Conservation (phyloP, 2,113 vertebrate genomes). For the Takifugu flavidus region DNA sequence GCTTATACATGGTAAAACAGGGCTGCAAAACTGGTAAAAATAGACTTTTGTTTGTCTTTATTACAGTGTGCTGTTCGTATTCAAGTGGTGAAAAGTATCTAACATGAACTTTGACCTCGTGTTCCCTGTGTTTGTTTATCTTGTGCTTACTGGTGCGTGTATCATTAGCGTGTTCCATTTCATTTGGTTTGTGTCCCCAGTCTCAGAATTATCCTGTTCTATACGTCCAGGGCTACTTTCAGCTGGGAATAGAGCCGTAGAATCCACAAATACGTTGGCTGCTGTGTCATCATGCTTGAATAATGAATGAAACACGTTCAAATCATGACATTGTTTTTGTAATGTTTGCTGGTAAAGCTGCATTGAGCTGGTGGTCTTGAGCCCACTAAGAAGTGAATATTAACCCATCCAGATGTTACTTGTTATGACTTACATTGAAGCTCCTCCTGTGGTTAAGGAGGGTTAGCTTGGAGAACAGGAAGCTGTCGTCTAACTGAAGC, state of each 20-base stretch:
- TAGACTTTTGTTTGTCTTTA: constrained; percentile 9
- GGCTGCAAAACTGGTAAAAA: background rate
- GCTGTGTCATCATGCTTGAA: constrained; percentile 9
- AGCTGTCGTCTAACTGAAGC: too few relatives aligned
- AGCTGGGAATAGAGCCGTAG: background rate
- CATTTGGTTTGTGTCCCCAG: background rate
- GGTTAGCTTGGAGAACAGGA: constrained; percentile 35
- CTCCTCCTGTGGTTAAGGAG: constrained; percentile 38
- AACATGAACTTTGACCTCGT: constrained; percentile 1
- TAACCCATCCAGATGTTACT: background rate
- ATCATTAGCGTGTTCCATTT: background rate
- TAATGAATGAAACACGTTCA: too few relatives aligned
- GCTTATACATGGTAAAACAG: background rate
- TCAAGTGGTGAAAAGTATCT: background rate
- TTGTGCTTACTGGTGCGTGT: background rate
- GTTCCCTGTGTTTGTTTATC: background rate
- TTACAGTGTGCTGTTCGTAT: background rate
- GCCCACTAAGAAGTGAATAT: background rate
- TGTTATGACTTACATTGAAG: constrained; percentile 27
- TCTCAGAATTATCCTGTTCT: constrained; percentile 5
- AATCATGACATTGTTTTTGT: too few relatives aligned
- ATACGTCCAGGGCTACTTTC: constrained; percentile 11
- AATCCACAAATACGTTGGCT: too few relatives aligned
- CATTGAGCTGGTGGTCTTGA: constrained; percentile 18
- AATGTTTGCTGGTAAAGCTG: constrained; percentile 4